phyloP scores from a whole-genome alignment of 2,113 vertebrate species.

The Panthera leo region DNA sequence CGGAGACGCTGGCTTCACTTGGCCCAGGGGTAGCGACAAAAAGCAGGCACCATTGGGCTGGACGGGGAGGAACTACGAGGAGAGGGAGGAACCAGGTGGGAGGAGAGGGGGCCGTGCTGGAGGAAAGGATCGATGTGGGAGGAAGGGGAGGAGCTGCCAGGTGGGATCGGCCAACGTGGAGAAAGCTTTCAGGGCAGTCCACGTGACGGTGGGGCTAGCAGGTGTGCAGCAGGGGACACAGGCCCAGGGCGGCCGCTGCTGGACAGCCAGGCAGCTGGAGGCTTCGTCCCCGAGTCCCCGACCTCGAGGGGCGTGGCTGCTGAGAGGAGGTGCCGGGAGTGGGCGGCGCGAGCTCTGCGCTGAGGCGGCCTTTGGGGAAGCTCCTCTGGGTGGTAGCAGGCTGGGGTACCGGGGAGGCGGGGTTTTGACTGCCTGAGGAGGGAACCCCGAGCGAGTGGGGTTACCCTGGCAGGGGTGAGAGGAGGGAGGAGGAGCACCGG shows the following conservation, averaged over 20 bases:
- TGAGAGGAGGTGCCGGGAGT: not conserved
- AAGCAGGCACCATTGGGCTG: not conserved
- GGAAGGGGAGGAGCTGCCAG: not conserved
- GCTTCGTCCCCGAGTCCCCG: not conserved
- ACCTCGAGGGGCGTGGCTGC: not conserved
- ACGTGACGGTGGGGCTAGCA: not conserved
- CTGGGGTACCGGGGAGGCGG: not conserved
- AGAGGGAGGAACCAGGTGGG: not conserved
- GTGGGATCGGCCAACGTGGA: not conserved
- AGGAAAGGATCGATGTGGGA: not conserved
- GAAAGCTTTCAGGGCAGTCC: not conserved
- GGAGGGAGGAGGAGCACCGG: not conserved
- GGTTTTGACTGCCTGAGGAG: not conserved
- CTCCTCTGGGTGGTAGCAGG: not conserved
- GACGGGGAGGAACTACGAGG: not conserved
- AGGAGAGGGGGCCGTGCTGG: not conserved
- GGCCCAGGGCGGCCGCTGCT: not conserved
- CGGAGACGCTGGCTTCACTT: not conserved
- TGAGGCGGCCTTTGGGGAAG: not conserved
- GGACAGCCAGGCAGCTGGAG: not conserved
- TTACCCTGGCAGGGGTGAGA: not conserved
- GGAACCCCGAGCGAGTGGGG: not conserved
- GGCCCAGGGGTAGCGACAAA: not conserved
- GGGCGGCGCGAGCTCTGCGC: too few relatives aligned
- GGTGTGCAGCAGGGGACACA: not conserved